Conservation (phyloP, 2,797 vertebrate genomes). For the Siniperca undulata region DNA sequence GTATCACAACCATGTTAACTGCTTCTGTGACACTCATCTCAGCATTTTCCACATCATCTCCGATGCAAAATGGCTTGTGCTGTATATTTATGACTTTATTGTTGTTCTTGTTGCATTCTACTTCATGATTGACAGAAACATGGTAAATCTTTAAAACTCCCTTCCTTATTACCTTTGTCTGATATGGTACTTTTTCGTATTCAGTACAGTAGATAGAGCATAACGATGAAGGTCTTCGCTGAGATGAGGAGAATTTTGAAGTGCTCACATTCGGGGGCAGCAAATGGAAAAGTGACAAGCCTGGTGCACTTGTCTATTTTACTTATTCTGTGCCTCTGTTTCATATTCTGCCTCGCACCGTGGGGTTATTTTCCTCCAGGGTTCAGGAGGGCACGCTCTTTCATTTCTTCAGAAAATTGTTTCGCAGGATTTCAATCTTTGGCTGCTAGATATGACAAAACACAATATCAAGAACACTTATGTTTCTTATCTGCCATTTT, state of each 20-base stretch:
- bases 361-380: slow-evolving; percentile 95
- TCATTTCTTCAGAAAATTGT: slow-evolving; percentile 99
- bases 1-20: slow-evolving; percentile 84
- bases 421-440: slow-evolving; percentile 99
- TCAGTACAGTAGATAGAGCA: slow-evolving; percentile 86
- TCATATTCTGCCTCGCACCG: slow-evolving; percentile 93
- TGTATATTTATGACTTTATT: slow-evolving; percentile 75
- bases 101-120: slow-evolving; percentile 69
- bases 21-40: slow-evolving; percentile 84
- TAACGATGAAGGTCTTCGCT: slow-evolving; percentile 84
- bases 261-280: slow-evolving; percentile 85
- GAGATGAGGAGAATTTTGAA: slow-evolving; percentile 86
- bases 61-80: slow-evolving; percentile 61
- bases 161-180: slow-evolving; percentile 80
- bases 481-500: slow-evolving; percentile 99
- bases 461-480: slow-evolving; percentile 99
- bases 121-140: slow-evolving; percentile 75
- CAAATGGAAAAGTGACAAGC: slow-evolving; percentile 96
- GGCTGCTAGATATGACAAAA: slow-evolving; percentile 99
- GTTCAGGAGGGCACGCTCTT: slow-evolving; percentile 98
- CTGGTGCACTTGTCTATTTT: slow-evolving; percentile 94
- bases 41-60: slow-evolving; percentile 74
- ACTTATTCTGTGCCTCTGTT: slow-evolving; percentile 93
- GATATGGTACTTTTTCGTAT: slow-evolving; percentile 81
- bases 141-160: slow-evolving; percentile 65